Evolutionary conservation across 2,113 vertebrate species (phyloP).

Genomic region (Rousettus leschenaultii): DNA sequence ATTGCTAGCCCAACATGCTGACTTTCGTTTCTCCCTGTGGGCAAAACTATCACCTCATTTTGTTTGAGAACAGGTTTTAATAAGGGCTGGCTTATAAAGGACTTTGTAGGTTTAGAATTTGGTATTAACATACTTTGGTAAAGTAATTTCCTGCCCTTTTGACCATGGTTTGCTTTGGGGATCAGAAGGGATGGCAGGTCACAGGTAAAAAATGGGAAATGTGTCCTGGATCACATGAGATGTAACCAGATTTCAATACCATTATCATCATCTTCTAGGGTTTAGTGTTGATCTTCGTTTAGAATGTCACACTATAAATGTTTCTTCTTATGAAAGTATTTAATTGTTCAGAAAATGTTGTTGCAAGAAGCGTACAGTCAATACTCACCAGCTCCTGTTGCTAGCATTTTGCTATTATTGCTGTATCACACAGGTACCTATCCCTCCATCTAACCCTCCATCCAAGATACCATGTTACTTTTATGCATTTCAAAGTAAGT

Average conservation of each 20-base stretch:
- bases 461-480: accelerated
- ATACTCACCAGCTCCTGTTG: not conserved
- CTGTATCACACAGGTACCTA: not conserved
- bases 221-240: accelerated
- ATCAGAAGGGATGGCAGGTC: not conserved
- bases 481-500: not conserved
- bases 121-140: not conserved
- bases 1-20: not conserved
- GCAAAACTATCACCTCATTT: conserved; percentile 25
- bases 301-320: not conserved
- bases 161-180: conserved; percentile 14
- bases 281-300: not conserved
- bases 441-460: not conserved
- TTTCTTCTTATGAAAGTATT: not conserved
- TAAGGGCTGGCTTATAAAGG: conserved; percentile 16
- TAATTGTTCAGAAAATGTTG: not conserved
- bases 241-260: not conserved
- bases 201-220: not conserved
- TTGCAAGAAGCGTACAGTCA: not conserved
- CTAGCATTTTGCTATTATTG: not conserved
- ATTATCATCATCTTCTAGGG: not conserved
- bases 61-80: conserved; percentile 23
- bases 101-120: conserved; percentile 44
- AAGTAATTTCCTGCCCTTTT: conserved; percentile 49
- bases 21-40: not conserved